Conservation (phyloP, 2,113 vertebrate species). For the Oenanthe oenanthe region DNA sequence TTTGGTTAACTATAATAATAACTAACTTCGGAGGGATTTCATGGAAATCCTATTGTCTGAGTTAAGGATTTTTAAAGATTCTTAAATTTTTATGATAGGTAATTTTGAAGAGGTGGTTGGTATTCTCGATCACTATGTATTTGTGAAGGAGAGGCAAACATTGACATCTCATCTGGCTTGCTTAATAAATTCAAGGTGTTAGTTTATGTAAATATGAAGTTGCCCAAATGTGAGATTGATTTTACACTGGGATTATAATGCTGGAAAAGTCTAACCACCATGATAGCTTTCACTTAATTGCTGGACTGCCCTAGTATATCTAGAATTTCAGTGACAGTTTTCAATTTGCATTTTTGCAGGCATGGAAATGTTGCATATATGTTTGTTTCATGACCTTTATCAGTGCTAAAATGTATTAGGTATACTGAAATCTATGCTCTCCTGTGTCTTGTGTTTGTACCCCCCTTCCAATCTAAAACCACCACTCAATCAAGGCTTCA, state of each 20-base stretch:
- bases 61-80: not conserved
- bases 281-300: not conserved
- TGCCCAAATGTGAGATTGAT: not conserved
- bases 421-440: accelerated
- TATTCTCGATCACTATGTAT: not conserved
- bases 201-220: not conserved
- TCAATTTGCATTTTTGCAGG: not conserved
- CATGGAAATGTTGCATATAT: not conserved
- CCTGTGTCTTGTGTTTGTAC: not conserved
- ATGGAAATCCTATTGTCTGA: not conserved
- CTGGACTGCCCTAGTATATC: not conserved
- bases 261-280: not conserved
- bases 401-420: not conserved
- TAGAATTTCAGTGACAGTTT: not conserved
- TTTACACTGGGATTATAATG: not conserved
- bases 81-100: not conserved
- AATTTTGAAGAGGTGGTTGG: not conserved
- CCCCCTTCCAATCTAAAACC: not conserved
- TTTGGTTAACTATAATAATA: not conserved
- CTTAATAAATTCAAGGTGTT: not conserved
- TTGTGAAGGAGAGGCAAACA: not conserved
- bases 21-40: not conserved
- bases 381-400: not conserved
- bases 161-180: not conserved
- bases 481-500: not conserved